A percentile compares a stretch with the other conserved stretches of the same genome.
Conservation (phyloP, 92 coral and sea anemone species). For the Porites rus region DNA sequence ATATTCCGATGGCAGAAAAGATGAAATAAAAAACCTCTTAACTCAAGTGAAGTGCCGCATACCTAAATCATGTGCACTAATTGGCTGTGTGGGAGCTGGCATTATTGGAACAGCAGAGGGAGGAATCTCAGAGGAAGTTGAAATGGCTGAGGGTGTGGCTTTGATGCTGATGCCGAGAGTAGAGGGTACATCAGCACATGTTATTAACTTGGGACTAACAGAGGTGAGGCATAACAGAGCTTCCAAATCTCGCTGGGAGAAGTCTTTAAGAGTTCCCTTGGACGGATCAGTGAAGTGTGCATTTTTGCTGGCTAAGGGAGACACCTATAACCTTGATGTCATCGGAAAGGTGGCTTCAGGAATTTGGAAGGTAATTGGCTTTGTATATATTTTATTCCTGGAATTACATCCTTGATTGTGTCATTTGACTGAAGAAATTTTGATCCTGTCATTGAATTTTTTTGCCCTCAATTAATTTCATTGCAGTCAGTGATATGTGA, state of each 20-base stretch:
- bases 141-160: slow-evolving; percentile 79
- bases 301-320: slow-evolving; percentile 82
- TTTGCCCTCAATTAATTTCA: too few species aligned
- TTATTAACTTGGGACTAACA: slow-evolving; percentile 81
- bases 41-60: slow-evolving; percentile 69
- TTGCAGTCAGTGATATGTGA: too few species aligned
- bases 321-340: slow-evolving; percentile 74
- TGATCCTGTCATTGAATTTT: too few species aligned
- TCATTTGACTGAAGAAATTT: too few species aligned
- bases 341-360: slow-evolving; percentile 92
- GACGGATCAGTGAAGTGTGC: slow-evolving; percentile 84
- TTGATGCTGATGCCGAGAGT: slow-evolving; percentile 91
- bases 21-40: slow-evolving; percentile 76
- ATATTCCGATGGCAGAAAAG: slow-evolving; percentile 70
- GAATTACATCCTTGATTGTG: too few species aligned
- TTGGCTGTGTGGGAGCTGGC: slow-evolving; percentile 90
- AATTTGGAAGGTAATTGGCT: slow-evolving; percentile 78
- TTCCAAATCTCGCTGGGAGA: slow-evolving; percentile 82
- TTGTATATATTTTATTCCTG: too few species aligned
- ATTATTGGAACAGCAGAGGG: slow-evolving; percentile 83
- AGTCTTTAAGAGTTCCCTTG: slow-evolving; percentile 77
- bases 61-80: slow-evolving; percentile 75
- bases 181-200: slow-evolving; percentile 75
- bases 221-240: slow-evolving; percentile 85
- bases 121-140: slow-evolving; percentile 76